Evolutionary conservation across 2,797 vertebrate genomes (phyloP), one percentile per base, ranked within the genome.

Genomic region (Erithacus rubecula): DNA sequence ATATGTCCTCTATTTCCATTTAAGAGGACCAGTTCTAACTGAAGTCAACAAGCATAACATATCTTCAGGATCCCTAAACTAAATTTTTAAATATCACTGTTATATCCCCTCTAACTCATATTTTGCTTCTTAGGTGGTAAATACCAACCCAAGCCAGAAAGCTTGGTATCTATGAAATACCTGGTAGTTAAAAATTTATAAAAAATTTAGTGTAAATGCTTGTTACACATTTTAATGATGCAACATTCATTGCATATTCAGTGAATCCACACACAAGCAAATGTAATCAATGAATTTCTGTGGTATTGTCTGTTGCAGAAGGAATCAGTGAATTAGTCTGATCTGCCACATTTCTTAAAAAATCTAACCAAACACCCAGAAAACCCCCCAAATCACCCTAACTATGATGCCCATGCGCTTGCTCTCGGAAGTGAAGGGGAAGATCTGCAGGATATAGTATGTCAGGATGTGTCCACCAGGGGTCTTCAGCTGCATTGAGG

Each of bases 401-500:
- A 99, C 98, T 39, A 99, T 99, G 98, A 99, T 98, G 80, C 99
- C 99, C 99, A 99, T 99, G 89, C 99, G 98, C 93, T 99, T 99
- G 98, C 99, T 99, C 97, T 99, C 99, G 0, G 99, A 99, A 43
- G 99, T 99, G 97, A 99, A 99, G 62, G 99, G 99, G 90, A 99
- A 99, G 97, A 99, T 98, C 97, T 99, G 99, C 75, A 99, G 98
- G 97, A 99, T 99, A 86, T 97, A 96, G 96, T 98, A 99, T 37
- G 99, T 99, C 89, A 99, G 98, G 65, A 99, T 98, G 94, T 99
- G 99, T 94, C 99, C 99, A 8, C 98, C 95, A 15, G 99, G 99
- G 13, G 98, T 99, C 98, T 98, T 99, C 96, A 99, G 98, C 94
- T 99, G 99, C 98, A 99, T 98, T 13, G 99, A 99, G 53, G 97